phyloP scores from a whole-genome alignment of 2,113 vertebrate genomes.

The Rhinoderma darwinii region DNA sequence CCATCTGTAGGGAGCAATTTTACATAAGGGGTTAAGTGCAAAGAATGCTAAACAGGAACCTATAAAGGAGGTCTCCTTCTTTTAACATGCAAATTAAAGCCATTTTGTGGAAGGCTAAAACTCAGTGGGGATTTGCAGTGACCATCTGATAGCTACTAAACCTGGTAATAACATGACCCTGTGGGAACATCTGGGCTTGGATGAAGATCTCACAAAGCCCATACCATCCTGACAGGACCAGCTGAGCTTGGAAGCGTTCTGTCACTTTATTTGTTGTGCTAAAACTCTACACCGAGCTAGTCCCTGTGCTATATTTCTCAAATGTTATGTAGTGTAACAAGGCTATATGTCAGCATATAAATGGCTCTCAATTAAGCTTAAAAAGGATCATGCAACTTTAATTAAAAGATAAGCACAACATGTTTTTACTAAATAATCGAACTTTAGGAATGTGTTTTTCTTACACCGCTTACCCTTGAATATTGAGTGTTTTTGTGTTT shows the following conservation, averaged over 20 bases:
- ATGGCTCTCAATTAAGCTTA: conserved; percentile 53
- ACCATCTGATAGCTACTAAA: conserved; percentile 69
- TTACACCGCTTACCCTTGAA: conserved; percentile 48
- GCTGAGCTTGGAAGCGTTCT: conserved; percentile 60
- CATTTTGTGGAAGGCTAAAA: conserved; percentile 79
- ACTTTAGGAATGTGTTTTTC: conserved; percentile 57
- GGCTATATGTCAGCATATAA: conserved; percentile 40
- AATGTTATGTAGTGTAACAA: conserved; percentile 47
- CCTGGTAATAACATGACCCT: conserved; percentile 63
- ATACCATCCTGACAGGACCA: conserved; percentile 23
- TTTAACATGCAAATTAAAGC: conserved; percentile 83
- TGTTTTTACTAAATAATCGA: conserved; percentile 55
- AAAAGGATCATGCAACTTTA: conserved; percentile 57
- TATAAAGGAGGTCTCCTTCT: conserved; percentile 75
- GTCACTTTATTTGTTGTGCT: conserved; percentile 42
- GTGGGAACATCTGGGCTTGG: conserved; percentile 70
- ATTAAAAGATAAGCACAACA: conserved; percentile 55
- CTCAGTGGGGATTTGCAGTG: conserved; percentile 70
- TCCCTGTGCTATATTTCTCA: conserved; percentile 42
- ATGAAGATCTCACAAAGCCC: conserved; percentile 74
- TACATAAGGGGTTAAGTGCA: conserved; percentile 61
- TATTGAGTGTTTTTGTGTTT: conserved; percentile 56
- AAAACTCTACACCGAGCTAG: background rate
- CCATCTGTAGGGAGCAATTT: conserved; percentile 66
- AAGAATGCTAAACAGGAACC: conserved; percentile 66